Conservation (phyloP, 2,797 vertebrate species). For the Pelodytes ibericus region DNA sequence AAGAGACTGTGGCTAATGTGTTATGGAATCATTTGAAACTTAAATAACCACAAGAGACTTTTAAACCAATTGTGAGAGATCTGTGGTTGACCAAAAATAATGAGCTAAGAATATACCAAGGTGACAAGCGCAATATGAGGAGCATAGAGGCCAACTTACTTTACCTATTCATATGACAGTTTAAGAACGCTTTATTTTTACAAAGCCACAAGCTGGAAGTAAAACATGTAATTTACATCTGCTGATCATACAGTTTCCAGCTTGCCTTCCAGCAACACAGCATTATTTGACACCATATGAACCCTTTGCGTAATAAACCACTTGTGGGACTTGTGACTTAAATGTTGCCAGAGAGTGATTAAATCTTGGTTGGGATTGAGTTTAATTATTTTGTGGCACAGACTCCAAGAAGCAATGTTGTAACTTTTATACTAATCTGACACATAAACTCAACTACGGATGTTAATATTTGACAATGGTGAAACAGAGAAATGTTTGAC, state of each 20-base stretch:
- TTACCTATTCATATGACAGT: neutral
- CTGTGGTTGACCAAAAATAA: neutral
- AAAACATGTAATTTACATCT: slow-evolving; percentile 37
- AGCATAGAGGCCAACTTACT: neutral
- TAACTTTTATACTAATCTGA: too few relatives aligned
- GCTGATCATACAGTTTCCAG: slow-evolving; percentile 32
- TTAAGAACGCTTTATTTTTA: neutral
- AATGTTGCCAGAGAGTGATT: neutral
- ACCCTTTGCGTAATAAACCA: slow-evolving; percentile 4
- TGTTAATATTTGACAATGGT: too few relatives aligned
- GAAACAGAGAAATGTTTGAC: too few relatives aligned
- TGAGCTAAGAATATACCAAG: neutral
- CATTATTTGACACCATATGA: slow-evolving; percentile 27
- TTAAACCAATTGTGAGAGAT: neutral
- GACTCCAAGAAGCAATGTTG: neutral
- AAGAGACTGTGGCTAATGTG: neutral
- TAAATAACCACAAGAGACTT: neutral
- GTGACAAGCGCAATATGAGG: neutral
- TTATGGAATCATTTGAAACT: neutral
- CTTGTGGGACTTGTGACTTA: slow-evolving; percentile 1
- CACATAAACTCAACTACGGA: too few relatives aligned
- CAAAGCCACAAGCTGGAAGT: slow-evolving; percentile 33
- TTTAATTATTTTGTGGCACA: neutral
- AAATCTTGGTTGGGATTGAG: slow-evolving; percentile 40
- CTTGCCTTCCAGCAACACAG: slow-evolving; percentile 1